phyloP scores from a whole-genome alignment of 2,888 invertebrate genomes.

The Eutolmus rufibarbis region DNA sequence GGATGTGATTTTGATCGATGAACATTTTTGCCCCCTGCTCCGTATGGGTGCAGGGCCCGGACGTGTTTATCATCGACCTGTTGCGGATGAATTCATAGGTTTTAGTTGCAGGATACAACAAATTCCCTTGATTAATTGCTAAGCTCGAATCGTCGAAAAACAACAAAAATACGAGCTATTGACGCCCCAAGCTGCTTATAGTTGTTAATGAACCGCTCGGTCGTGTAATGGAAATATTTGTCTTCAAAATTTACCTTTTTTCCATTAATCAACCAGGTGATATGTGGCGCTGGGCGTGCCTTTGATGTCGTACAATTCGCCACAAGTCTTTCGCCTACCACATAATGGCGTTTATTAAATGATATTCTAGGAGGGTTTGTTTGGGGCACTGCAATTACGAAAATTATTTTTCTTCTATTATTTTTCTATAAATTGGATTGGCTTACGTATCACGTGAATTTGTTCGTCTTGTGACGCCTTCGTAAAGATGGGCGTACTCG shows the following conservation, averaged over 20 bases:
- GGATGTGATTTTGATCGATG: conserved; percentile 56
- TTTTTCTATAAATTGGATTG: neutral
- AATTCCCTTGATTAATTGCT: conserved; percentile 22
- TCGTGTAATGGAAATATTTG: neutral
- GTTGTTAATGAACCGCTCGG: neutral
- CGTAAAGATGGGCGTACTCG: conserved; percentile 82
- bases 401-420: neutral
- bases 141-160: neutral
- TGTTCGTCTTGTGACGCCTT: conserved; percentile 80
- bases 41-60: conserved; percentile 60
- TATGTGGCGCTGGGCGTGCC: conserved; percentile 72
- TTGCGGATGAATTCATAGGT: conserved; percentile 37
- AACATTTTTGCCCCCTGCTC: conserved; percentile 58
- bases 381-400: conserved; percentile 66
- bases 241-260: conserved; percentile 66
- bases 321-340: conserved; percentile 71
- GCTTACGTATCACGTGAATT: conserved; percentile 82
- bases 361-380: conserved; percentile 70
- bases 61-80: conserved; percentile 62
- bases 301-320: conserved; percentile 75
- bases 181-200: neutral
- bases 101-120: neutral
- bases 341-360: conserved; percentile 67
- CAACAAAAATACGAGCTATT: neutral
- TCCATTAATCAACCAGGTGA: conserved; percentile 77